These are phyloP conservation scores for Orgyia antiqua DNA, from an alignment of 2,888 invertebrate species.

Conservation along the genomic window DNA sequence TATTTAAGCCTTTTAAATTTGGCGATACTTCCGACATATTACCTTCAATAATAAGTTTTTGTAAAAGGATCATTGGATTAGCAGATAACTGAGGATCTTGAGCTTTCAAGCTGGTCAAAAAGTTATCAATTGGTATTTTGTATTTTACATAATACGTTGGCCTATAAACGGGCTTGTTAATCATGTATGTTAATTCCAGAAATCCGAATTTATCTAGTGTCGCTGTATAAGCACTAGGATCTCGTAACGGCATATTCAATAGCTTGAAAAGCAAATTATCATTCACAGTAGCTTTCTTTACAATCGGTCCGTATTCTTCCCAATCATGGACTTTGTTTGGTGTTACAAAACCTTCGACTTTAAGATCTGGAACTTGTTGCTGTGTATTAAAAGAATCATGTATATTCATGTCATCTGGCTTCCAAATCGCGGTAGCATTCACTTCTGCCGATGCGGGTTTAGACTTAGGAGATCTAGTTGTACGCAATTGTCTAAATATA, in stretches of 20 bases:
- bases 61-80: conserved; percentile 34
- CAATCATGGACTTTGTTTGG: no score
- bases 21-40: conserved; percentile 40
- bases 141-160: conserved; percentile 55
- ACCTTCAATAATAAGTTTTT: conserved; percentile 34
- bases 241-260: no score
- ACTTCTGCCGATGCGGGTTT: not conserved
- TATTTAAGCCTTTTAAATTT: conserved; percentile 32
- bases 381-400: no score
- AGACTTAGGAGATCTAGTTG: not conserved
- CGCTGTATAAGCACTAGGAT: no score
- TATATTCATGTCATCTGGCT: no score
- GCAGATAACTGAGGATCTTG: conserved; percentile 32
- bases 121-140: conserved; percentile 41
- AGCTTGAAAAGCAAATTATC: no score
- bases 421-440: no score
- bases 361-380: no score
- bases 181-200: conserved; percentile 51
- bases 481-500: conserved; percentile 9
- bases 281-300: no score
- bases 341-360: no score
- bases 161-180: conserved; percentile 40
- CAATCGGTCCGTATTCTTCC: no score
- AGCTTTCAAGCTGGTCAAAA: conserved; percentile 29
- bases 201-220: conserved; percentile 18